Evolutionary conservation across 2,113 vertebrate species (phyloP).

Genomic region (Ursus arctos): DNA sequence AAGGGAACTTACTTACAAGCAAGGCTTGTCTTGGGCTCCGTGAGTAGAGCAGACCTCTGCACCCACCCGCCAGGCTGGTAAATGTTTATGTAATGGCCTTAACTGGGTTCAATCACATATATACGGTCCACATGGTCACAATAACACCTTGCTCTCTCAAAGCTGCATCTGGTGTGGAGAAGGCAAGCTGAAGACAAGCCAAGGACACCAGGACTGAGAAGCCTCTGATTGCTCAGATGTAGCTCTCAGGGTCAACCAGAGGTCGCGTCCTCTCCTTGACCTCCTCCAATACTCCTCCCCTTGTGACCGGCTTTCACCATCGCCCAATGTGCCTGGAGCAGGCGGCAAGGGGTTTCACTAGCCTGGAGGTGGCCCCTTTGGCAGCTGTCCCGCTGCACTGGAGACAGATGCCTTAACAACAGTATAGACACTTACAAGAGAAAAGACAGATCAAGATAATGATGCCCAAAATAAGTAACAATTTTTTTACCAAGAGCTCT

Average conservation of each 20-base stretch:
- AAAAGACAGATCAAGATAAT: background rate
- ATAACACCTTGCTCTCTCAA: background rate
- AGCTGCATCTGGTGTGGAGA: background rate
- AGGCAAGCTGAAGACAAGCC: background rate
- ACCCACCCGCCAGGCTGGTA: background rate
- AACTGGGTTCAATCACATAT: background rate
- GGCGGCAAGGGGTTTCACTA: background rate
- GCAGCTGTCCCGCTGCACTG: background rate
- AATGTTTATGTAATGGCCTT: background rate
- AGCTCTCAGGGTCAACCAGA: background rate
- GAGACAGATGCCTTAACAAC: background rate
- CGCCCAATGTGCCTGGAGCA: background rate
- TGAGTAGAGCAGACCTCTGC: background rate
- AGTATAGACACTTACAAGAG: background rate
- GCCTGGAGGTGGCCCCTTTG: background rate
- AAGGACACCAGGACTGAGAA: background rate
- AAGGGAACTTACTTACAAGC: background rate
- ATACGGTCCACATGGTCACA: background rate
- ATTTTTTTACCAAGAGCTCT: background rate
- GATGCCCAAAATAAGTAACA: background rate
- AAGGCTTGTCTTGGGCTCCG: background rate
- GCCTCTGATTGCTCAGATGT: background rate
- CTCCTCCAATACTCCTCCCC: background rate
- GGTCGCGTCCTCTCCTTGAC: background rate
- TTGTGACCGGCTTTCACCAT: background rate